Evolutionary conservation across 2,113 vertebrate species (phyloP), one percentile per base, ranked within the genome.

Genomic region (Petaurus breviceps): DNA sequence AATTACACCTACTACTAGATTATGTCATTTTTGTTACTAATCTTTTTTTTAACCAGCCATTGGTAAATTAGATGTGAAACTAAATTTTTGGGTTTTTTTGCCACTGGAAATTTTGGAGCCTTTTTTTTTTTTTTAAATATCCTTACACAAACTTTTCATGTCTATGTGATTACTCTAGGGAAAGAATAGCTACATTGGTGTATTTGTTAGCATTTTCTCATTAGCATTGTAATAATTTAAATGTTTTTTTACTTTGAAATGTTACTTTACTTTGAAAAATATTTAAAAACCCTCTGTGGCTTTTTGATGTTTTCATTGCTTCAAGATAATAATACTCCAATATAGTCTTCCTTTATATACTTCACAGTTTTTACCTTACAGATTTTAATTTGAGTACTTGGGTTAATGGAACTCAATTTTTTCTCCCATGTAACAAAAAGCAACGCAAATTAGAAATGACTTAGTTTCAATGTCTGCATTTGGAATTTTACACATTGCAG

Each of bases 171-270:
- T 93, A 95, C 91, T 61, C 51, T n/a, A 52, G 54, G 11, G 90
- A 93, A 89, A 92, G 7, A 92, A 43, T 55, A 93, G 54, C 53
- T 95, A n/a, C 11, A 31, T 93, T 96, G 95, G 89, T 94, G 51
- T 89, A 96, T 84, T 96, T 94, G 89, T 68, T 95, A 93, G 26
- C 19, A 94, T 95, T 97, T 94, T 93, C n/a, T 84, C 50, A 94
- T 26, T 91, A 37, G 91, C 50, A 24, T 92, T 93, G 97, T 92
- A 89, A 94, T 51, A 50, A 95, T 24, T 37, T 28, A 84, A 90
- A 51, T 37, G 31, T 23, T 50, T 93, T 93, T 97, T 95, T 43
- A 94, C 47, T 49, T 49, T 49, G 47, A 84, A 8, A 84, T 52
- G 46, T 89, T 49, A 28, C 19, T 89, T 54, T 92, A 91, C 94